These are phyloP conservation scores for Akabosia matsudoensis DNA, from an alignment of 1,140 invertebrate species.

Conservation along the genomic window DNA sequence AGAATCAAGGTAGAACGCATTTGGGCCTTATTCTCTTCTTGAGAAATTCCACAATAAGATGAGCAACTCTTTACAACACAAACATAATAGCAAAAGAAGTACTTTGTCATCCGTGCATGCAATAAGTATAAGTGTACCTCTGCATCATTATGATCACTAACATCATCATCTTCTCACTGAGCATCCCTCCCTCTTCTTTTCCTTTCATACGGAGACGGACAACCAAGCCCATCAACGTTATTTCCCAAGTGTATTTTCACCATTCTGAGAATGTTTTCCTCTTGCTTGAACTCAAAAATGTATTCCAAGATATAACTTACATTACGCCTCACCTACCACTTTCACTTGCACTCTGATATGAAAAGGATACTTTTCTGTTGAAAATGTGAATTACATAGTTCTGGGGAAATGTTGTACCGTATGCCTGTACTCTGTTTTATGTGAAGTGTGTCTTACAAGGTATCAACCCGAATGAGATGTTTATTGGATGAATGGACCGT, in stretches of 20 bases:
- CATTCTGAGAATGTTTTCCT: slow-evolving; percentile 19
- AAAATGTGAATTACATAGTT: neutral
- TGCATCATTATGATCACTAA: slow-evolving; percentile 17
- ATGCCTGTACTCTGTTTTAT: neutral
- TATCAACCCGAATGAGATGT: neutral
- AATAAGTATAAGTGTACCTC: neutral
- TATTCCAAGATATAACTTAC: neutral
- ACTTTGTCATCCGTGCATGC: neutral
- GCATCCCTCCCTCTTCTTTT: neutral
- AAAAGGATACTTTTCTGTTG: neutral
- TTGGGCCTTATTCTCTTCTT: no score
- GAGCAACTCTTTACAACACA: neutral
- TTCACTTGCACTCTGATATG: neutral
- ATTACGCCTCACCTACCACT: neutral
- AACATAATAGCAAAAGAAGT: neutral
- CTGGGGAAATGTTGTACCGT: neutral
- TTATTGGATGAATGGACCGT: slow-evolving; percentile 15
- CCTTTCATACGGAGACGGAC: neutral
- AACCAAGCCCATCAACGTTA: slow-evolving; percentile 13
- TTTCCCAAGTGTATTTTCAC: slow-evolving; percentile 13
- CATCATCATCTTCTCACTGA: neutral
- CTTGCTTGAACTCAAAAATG: neutral
- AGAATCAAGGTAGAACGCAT: no score
- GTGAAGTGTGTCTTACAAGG: neutral
- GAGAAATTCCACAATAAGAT: no score